Percentiles rank a stretch among this genome's conserved stretches.
phyloP scores from a whole-genome alignment of 2,888 invertebrate genomes.

The Troglohyphantes excavatus region DNA sequence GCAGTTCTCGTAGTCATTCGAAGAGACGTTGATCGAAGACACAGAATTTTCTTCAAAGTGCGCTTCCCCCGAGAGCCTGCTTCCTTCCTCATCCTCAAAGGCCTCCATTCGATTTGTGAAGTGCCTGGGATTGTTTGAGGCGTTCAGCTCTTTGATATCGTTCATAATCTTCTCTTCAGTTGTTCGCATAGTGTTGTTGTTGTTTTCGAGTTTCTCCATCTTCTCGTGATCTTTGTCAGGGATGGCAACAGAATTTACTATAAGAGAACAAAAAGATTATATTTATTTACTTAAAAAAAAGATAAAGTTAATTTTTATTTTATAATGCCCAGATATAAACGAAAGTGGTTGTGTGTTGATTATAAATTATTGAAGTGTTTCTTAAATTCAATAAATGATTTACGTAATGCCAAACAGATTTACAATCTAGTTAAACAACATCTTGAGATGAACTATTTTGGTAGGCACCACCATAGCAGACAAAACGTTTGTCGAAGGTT shows the following conservation, averaged over 20 bases:
- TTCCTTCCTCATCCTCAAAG: neutral
- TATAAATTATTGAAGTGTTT: too few species aligned
- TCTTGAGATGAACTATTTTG: too few species aligned
- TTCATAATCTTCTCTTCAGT: neutral
- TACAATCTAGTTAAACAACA: too few species aligned
- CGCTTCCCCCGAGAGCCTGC: slow-evolving; percentile 4
- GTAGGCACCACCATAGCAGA: too few species aligned
- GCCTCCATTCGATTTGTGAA: neutral
- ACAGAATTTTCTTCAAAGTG: slow-evolving; percentile 9
- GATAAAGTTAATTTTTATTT: too few species aligned
- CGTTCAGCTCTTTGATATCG: neutral
- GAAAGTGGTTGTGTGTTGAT: too few species aligned
- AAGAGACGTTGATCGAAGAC: neutral
- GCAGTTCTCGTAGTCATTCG: slow-evolving; percentile 11
- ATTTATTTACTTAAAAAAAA: too few species aligned
- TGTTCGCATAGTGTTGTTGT: slow-evolving; percentile 3
- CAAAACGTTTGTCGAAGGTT: too few species aligned
- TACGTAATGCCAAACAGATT: too few species aligned
- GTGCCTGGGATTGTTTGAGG: neutral
- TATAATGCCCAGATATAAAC: too few species aligned
- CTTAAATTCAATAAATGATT: too few species aligned
- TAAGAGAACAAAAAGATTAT: neutral
- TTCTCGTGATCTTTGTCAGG: neutral
- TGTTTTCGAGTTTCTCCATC: slow-evolving; percentile 23
- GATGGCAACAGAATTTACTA: neutral